Base-by-base conservation (phyloP, 2,113 vertebrate species). In the Mustela nigripes region DNA sequence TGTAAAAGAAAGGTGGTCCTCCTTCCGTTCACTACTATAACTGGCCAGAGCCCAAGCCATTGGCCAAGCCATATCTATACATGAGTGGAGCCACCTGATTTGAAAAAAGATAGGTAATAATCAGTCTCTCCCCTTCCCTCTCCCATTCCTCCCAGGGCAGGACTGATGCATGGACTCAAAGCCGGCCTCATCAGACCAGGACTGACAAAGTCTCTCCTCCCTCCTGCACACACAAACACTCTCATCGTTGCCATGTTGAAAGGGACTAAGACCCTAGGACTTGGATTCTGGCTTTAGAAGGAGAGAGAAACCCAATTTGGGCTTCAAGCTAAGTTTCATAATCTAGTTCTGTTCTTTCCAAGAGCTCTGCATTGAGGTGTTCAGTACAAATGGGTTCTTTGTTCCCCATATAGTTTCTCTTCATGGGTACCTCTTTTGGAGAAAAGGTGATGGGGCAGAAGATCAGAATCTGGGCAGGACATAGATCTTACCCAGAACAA, bases 201-300 rank as follows among this genome's bases (percentile, higher is more conserved):
- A 26, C 16, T 15, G 24, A 31, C 8, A 58, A 86, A 7, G 2
- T 39, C 24, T 78, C 12, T 71, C 69, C 21, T 71, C 56, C 56
- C 11, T 73, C 63, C 12, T 31, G 63, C 56, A 74, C 6, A 48
- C 14, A 56, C 56, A 7, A 73, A 65, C 56, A 18, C 8, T n/a
- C 2, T 45, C 65, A 24, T 60, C 5, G 12, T 91, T 88, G 89
- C n/a, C 12, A 2, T 39, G 2, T 4, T 60, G 63, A 91, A 33
- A 83, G 14, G 1, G 1, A 2, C 9, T 53, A 18, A 93, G 62
- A n/a, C 11, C 10, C 31, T 45, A 88, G 36, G 74, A 90, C 48
- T 89, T 97, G n/a, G 22, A 63, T 84, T 58, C 63, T 88, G 45
- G 24, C 36, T 96, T 95, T 81, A 83, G 71, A n/a, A 97, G n/a